These are phyloP conservation scores for Agraylea sexmaculata DNA, from an alignment of 1,140 invertebrate genomes.

Conservation along the genomic window DNA sequence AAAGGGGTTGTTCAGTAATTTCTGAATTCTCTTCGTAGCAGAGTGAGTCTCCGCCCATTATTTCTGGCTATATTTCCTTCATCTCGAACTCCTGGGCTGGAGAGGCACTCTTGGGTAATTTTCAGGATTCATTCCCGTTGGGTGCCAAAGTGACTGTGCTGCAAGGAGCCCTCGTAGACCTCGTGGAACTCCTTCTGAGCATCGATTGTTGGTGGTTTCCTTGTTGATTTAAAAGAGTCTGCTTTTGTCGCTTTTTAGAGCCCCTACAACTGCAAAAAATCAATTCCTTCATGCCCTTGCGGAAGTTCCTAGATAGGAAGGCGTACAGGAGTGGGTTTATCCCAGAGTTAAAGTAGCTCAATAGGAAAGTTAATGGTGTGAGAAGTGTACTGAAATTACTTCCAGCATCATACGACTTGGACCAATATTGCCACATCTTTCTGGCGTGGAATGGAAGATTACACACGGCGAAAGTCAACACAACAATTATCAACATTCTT, in stretches of 20 bases:
- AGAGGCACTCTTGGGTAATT: slow-evolving; percentile 28
- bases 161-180: slow-evolving; percentile 38
- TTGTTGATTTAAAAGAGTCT: slow-evolving; percentile 32
- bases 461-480: slow-evolving; percentile 70
- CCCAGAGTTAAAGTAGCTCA: slow-evolving; percentile 74
- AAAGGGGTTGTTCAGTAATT: too few species aligned
- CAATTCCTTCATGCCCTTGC: slow-evolving; percentile 56
- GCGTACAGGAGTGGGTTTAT: slow-evolving; percentile 77
- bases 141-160: slow-evolving; percentile 37
- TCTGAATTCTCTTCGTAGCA: too few species aligned
- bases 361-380: slow-evolving; percentile 67
- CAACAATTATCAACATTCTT: slow-evolving; percentile 69
- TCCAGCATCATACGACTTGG: slow-evolving; percentile 47
- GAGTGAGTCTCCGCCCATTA: too few species aligned
- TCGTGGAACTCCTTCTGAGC: slow-evolving; percentile 33
- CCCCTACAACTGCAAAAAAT: slow-evolving; percentile 41
- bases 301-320: slow-evolving; percentile 67
- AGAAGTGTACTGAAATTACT: slow-evolving; percentile 59
- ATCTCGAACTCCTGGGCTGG: slow-evolving; percentile 11
- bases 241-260: slow-evolving; percentile 30
- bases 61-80: slow-evolving; percentile 12
- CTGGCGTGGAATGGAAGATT: slow-evolving; percentile 74
- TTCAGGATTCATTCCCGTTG: slow-evolving; percentile 36
- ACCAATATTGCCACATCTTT: slow-evolving; percentile 67
- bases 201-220: slow-evolving; percentile 22